Evolutionary conservation across 1,140 invertebrate genomes (phyloP), one percentile per base, ranked within the genome.

Genomic region (Drosophila malerkotliana): DNA sequence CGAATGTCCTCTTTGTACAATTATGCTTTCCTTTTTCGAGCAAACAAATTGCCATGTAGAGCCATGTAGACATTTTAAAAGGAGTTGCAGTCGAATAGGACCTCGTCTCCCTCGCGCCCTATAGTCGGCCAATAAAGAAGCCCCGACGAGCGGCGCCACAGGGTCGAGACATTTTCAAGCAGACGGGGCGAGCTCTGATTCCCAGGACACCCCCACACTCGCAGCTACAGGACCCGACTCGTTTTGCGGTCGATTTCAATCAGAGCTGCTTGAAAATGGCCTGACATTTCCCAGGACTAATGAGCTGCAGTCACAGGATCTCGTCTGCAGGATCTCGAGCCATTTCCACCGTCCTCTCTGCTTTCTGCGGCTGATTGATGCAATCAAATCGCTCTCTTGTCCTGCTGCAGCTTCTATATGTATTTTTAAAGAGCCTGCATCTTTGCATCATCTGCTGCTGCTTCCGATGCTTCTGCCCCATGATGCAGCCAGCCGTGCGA

Each of bases 131-230:
- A 51, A 72, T 63, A 69, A 71, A 57, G 77, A 74, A 87, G 78
- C 55, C 82, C 47, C 64, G 34, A 68, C 71, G 64, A 63, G 48
- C 55, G 82, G 82, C 82, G 82, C 82, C 82, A 82, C 66, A 79
- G 72, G 64, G 83, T 32, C 82, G 75, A 87, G 82, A 87, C 78
- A 87, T 53, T 14, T 44, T 18, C 41, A 44, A 18, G 34, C 15
- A 44, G 69, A 53, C 56, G 12, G 30, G 44, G 32, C 26, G 6
- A 72, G 44, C 58, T 73, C 32, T 63, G 71, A 62, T 73, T 62
- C 47, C 45, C 51, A 73, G 56, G 41, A 18, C 41, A 44, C n/a
- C 32, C 39, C 4, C 14, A 18, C 41, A 54, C 41, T 26, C 67
- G 47, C 57, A 73, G 61, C 61, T 61, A 54, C 56, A 73, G 72